These are phyloP conservation scores for Stenotaenia linearis DNA, from an alignment of 2,888 invertebrate species.

Conservation along the genomic window DNA sequence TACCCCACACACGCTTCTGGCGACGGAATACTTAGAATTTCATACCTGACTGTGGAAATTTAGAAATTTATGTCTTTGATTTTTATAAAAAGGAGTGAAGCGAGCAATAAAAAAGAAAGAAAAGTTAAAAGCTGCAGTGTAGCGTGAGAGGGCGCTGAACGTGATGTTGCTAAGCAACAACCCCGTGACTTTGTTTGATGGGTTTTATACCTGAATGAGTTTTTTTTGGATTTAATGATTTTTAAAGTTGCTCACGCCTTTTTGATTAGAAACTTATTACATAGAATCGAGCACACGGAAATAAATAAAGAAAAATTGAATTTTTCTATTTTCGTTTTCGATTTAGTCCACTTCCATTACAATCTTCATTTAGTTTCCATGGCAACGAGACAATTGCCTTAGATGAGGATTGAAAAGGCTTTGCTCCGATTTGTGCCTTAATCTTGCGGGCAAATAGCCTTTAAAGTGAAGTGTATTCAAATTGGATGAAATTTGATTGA, in stretches of 20 bases:
- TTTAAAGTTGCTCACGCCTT: not conserved
- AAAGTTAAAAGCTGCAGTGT: not conserved
- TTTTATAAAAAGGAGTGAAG: not conserved
- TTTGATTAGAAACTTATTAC: not conserved
- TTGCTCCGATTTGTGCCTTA: not conserved
- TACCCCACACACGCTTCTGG: not conserved
- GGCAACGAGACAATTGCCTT: not conserved
- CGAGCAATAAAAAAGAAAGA: not conserved
- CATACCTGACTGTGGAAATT: not conserved
- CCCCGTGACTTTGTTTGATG: not conserved
- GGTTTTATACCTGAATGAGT: not conserved
- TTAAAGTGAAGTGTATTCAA: not conserved
- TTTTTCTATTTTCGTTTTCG: not conserved
- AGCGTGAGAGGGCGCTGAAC: not conserved
- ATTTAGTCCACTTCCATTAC: not conserved
- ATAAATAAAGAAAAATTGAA: not conserved
- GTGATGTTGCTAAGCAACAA: not conserved
- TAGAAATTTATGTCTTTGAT: not conserved
- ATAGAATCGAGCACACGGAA: not conserved
- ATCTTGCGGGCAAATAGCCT: not conserved
- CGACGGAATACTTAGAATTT: not conserved
- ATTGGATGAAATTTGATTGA: not conserved
- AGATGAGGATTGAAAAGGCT: not conserved
- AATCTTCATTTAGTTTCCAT: not conserved
- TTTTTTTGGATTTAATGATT: not conserved